Evolutionary conservation across 2,888 invertebrate genomes (phyloP).

Genomic region (Deroplatys truncata): DNA sequence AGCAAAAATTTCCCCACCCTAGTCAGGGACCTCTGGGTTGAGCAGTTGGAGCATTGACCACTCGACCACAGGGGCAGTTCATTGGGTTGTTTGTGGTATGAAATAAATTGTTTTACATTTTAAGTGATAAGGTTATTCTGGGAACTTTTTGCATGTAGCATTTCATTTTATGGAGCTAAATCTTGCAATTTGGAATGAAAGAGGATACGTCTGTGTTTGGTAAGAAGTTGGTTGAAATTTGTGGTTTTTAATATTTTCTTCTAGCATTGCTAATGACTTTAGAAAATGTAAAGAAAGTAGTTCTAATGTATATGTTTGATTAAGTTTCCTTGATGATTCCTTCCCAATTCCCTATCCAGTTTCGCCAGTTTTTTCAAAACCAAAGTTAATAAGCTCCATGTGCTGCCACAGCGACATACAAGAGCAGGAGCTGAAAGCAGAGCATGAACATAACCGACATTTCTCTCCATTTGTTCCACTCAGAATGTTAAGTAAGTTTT

Average conservation of each 20-base stretch:
- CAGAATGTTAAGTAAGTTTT: background rate
- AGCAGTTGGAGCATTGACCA: too few relatives aligned
- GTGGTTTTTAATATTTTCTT: background rate
- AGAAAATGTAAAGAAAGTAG: background rate
- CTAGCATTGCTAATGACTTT: background rate
- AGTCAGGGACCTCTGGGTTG: too few relatives aligned
- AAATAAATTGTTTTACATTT: too few relatives aligned
- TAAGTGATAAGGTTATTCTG: background rate
- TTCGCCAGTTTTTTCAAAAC: background rate
- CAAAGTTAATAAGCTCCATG: too few relatives aligned
- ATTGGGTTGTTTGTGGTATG: too few relatives aligned
- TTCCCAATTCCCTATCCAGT: too few relatives aligned
- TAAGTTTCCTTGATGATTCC: background rate
- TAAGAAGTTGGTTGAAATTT: background rate
- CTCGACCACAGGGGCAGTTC: too few relatives aligned
- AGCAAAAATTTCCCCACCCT: too few relatives aligned
- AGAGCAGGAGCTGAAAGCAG: background rate
- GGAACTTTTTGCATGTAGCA: background rate
- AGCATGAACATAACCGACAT: background rate
- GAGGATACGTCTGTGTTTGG: too few relatives aligned
- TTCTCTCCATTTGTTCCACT: background rate
- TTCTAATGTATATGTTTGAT: background rate
- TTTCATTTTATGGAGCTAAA: background rate
- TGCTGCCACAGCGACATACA: background rate
- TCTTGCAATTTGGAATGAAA: too few relatives aligned